Base-by-base conservation (phyloP, 2,888 invertebrate species). In the Stictocephala bisonia region DNA sequence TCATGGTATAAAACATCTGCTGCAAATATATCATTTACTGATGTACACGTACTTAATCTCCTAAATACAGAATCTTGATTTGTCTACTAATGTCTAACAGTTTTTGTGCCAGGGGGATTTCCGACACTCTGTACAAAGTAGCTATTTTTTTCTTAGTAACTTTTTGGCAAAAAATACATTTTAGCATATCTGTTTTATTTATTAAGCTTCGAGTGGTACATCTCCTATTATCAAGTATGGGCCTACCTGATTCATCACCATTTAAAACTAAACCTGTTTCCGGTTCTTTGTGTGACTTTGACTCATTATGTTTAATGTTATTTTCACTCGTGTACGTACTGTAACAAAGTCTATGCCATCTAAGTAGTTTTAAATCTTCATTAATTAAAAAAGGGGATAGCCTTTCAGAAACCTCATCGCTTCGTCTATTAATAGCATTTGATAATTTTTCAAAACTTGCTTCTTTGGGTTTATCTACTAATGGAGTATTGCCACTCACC, bases 131-230 rank as follows among this genome's bases (percentile, higher is more conserved):
- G 13, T 18, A 48, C 15, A 48, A n/a, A 18, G 48, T 48, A 48
- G 31, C 15, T 18, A 60, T 18, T n/a, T 60, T 60, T 31, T 26
- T 60, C 35, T 31, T 60, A n/a, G 60, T 29, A 7, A 18, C 6
- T 29, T 60, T 13, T 60, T 60, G 60, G 15, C 60, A 60, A 60
- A 60, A 60, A 60, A 50, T 60, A 29, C 60, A 60, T 29, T 60
- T 60, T 4, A 4, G 15, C 11, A 60, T 35, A 18, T 60, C 60
- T 7, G 60, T 60, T 60, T 31, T 60, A 15, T n/a, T n/a, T 11
- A 60, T 4, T 22, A 3, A 1, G 18, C 35, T 60, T 29, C 60
- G 11, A 60, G 60, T 60, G 15, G 29, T 60, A 29, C n/a, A 7
- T 11, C 11, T 60, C 11, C 58, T 58, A 44, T 6, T 44, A 44